Evolutionary conservation across 2,888 invertebrate genomes (phyloP).

Genomic region (Synergus laeviventris): DNA sequence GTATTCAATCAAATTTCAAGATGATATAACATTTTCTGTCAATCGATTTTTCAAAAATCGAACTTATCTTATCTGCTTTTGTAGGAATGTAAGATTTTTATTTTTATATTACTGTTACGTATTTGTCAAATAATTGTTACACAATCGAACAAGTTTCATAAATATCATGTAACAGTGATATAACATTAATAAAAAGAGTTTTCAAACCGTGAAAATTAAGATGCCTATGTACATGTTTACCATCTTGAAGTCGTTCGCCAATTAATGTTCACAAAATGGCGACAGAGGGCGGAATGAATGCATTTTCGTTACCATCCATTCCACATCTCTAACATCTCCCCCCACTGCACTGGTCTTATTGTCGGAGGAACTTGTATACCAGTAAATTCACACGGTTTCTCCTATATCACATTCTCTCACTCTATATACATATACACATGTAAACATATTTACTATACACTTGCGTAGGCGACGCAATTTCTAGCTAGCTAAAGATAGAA

Average conservation of each 20-base stretch:
- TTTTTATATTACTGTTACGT: neutral
- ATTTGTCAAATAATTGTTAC: neutral
- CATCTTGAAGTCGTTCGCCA: neutral
- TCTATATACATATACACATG: conserved; percentile 45
- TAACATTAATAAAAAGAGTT: neutral
- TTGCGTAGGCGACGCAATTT: neutral
- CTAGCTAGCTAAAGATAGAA: neutral
- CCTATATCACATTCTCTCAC: conserved; percentile 45
- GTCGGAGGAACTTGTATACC: conserved; percentile 88
- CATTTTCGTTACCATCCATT: conserved; percentile 33
- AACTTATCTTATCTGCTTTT: neutral
- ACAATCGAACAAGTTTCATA: neutral
- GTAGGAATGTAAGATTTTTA: neutral
- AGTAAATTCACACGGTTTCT: conserved; percentile 69
- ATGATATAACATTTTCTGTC: neutral
- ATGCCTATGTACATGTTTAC: neutral
- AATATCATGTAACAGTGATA: neutral
- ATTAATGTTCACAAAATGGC: conserved; percentile 49
- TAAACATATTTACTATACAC: conserved; percentile 38
- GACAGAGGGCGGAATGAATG: conserved; percentile 62
- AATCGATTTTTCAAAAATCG: too few relatives aligned
- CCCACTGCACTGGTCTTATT: conserved; percentile 69
- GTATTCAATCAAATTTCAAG: neutral
- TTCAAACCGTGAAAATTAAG: neutral
- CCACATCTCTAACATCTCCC: conserved; percentile 65